phyloP scores from a whole-genome alignment of 2,888 invertebrate species.

The Thumatha senex region DNA sequence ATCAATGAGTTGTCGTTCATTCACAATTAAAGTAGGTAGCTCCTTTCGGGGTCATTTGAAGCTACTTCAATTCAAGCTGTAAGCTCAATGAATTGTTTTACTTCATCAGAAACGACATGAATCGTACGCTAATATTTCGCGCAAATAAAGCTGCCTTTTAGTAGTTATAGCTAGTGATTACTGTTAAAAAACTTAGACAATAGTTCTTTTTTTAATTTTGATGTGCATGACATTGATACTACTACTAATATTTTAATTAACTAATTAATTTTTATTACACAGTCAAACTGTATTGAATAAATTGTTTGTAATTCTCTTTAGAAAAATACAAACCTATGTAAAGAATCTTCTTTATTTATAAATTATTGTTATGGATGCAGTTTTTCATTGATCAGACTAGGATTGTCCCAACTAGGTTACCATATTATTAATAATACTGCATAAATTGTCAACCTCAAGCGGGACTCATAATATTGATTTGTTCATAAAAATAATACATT shows the following conservation, averaged over 20 bases:
- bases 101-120: slow-evolving; percentile 20
- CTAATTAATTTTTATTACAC: slow-evolving; percentile 10
- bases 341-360: background rate
- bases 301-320: background rate
- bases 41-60: slow-evolving; percentile 73
- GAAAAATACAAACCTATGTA: background rate
- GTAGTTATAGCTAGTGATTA: slow-evolving; percentile 2
- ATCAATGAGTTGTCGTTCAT: slow-evolving; percentile 79
- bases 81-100: slow-evolving; percentile 53
- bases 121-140: slow-evolving; percentile 36
- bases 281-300: slow-evolving; percentile 6
- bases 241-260: slow-evolving; percentile 26
- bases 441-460: too few species aligned
- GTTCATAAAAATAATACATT: too few species aligned
- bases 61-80: slow-evolving; percentile 59
- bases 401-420: too few species aligned
- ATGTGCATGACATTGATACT: slow-evolving; percentile 2
- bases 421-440: too few species aligned
- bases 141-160: slow-evolving; percentile 31
- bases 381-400: too few species aligned
- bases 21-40: slow-evolving; percentile 74
- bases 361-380: too few species aligned
- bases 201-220: slow-evolving; percentile 13
- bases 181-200: slow-evolving; percentile 20
- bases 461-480: too few species aligned